Percentiles rank a stretch among this genome's conserved stretches.
phyloP scores from a whole-genome alignment of 2,113 vertebrate species.

The Gadus chalcogrammus region DNA sequence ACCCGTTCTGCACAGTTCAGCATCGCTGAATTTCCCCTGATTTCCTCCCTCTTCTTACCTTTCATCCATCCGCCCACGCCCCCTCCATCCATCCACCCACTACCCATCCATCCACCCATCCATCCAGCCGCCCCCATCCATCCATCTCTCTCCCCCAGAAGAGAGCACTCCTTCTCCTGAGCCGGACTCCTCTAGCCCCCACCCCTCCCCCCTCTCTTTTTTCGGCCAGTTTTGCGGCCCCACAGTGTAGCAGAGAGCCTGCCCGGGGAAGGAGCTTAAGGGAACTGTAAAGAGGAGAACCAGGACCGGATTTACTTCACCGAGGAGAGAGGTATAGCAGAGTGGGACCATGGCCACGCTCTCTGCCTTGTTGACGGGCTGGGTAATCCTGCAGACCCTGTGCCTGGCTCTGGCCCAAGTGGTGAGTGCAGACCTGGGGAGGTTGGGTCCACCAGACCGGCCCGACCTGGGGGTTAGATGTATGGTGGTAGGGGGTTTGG shows the following conservation, averaged over 20 bases:
- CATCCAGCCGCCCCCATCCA: slow-evolving; percentile 24
- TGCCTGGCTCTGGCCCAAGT: slow-evolving; percentile 88
- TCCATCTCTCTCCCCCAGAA: slow-evolving; percentile 19
- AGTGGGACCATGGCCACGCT: slow-evolving; percentile 76
- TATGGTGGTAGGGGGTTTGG: background rate
- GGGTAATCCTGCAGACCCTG: slow-evolving; percentile 78
- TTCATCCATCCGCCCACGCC: slow-evolving; percentile 27
- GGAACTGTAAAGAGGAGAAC: slow-evolving; percentile 42
- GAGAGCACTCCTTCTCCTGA: slow-evolving; percentile 34
- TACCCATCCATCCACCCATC: slow-evolving; percentile 18
- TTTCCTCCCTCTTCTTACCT: no score
- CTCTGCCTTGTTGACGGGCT: slow-evolving; percentile 62
- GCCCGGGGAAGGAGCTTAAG: slow-evolving; percentile 58
- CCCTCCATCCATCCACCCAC: slow-evolving; percentile 15
- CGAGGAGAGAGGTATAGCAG: slow-evolving; percentile 53
- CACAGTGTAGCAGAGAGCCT: slow-evolving; percentile 52
- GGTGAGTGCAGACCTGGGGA: slow-evolving; percentile 76
- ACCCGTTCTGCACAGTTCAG: no score
- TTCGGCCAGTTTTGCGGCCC: slow-evolving; percentile 38
- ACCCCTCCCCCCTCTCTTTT: slow-evolving; percentile 20
- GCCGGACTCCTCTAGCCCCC: slow-evolving; percentile 35
- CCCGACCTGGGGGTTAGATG: background rate
- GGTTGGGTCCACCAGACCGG: background rate
- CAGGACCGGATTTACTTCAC: slow-evolving; percentile 57
- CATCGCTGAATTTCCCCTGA: no score